Conservation (phyloP, 2,113 vertebrate genomes). For the Rhea pennata region DNA sequence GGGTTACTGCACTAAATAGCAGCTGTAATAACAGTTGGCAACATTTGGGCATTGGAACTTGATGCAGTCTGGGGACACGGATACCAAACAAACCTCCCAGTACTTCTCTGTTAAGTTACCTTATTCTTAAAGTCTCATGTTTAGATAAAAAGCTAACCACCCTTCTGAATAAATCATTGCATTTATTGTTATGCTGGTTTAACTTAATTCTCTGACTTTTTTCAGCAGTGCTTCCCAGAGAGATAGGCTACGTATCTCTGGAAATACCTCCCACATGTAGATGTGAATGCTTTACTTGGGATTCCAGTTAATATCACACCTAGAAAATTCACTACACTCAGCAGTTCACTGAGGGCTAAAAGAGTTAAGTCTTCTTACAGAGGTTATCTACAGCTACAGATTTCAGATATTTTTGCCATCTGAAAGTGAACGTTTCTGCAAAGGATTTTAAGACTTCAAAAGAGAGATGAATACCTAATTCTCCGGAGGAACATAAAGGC, state of each 20-base stretch:
- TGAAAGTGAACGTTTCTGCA: slow-evolving; percentile 10
- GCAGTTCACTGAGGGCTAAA: not conserved
- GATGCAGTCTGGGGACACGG: not conserved
- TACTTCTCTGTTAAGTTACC: not conserved
- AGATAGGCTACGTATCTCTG: not conserved
- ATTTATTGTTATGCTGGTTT: not conserved
- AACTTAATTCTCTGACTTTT: not conserved
- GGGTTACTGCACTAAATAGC: not conserved
- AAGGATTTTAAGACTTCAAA: not conserved
- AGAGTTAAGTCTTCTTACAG: not conserved
- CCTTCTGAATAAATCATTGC: not conserved
- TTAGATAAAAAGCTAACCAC: not conserved
- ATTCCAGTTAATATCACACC: not conserved
- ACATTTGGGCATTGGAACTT: not conserved
- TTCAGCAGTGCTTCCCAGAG: not conserved
- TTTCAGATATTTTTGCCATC: not conserved
- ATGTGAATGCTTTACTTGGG: not conserved
- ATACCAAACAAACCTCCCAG: not conserved
- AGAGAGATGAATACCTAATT: not conserved
- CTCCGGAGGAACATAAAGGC: not conserved
- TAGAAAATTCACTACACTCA: not conserved
- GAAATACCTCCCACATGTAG: not conserved
- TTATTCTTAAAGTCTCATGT: not conserved
- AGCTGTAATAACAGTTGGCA: not conserved
- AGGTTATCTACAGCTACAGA: not conserved